phyloP scores from a whole-genome alignment of 2,888 invertebrate species.

The Agrochola lota region DNA sequence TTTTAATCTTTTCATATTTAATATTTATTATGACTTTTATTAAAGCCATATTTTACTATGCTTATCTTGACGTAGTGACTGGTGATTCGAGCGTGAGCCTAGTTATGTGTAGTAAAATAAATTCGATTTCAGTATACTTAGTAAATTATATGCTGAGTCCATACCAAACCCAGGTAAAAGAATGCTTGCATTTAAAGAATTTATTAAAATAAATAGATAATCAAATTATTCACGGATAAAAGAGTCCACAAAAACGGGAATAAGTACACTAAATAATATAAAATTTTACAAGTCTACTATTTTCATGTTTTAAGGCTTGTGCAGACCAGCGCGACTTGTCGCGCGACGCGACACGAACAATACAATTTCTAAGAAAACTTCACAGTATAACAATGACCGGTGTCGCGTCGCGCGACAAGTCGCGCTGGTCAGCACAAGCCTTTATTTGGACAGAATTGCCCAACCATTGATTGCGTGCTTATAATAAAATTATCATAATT shows the following conservation, averaged over 20 bases:
- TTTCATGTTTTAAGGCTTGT: conserved; percentile 43
- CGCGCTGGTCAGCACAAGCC: too few species aligned
- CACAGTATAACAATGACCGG: too few species aligned
- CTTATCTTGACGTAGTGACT: conserved; percentile 13
- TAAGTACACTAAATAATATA: background rate
- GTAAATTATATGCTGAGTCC: conserved; percentile 4
- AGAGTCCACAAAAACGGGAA: background rate
- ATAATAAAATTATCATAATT: conserved; percentile 67
- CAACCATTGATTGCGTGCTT: conserved; percentile 51
- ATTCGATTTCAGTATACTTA: conserved; percentile 4
- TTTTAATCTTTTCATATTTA: conserved; percentile 30
- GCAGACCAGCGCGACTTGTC: too few species aligned
- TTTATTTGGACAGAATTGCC: conserved; percentile 27
- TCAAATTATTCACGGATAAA: conserved; percentile 9
- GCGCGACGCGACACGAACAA: too few species aligned
- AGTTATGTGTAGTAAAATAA: conserved; percentile 2
- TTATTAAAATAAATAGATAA: conserved; percentile 18
- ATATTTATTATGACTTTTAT: conserved; percentile 34
- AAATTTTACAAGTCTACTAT: conserved; percentile 11
- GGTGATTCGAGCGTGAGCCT: background rate
- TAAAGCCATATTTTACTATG: conserved; percentile 30
- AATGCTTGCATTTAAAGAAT: background rate
- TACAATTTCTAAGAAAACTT: too few species aligned
- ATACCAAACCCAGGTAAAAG: background rate
- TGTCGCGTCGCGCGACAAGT: too few species aligned